Evolutionary conservation across 1,140 invertebrate genomes (phyloP).

Genomic region (Cotesia vestalis): DNA sequence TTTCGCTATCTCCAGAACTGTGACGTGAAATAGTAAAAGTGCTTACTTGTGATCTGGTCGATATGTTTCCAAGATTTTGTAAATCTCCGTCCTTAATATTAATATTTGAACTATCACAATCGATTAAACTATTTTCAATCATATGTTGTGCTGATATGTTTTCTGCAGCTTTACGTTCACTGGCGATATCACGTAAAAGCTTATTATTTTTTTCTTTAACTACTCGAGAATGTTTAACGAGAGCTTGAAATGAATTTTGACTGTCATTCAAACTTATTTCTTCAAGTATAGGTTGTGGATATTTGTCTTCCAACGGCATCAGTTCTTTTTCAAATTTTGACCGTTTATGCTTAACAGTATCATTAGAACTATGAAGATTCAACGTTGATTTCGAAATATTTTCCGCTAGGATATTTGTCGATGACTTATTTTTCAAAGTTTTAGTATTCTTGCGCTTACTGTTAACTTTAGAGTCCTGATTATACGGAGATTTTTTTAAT

Average conservation of each 20-base stretch:
- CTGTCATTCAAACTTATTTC: constrained; percentile 56
- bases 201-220: constrained; percentile 58
- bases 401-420: constrained; percentile 45
- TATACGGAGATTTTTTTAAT: constrained; percentile 49
- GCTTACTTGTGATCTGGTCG: constrained; percentile 57
- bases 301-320: constrained; percentile 46
- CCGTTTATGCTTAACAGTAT: constrained; percentile 50
- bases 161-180: constrained; percentile 46
- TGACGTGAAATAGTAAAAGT: constrained; percentile 60
- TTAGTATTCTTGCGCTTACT: constrained; percentile 57
- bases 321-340: constrained; percentile 52
- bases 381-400: constrained; percentile 47
- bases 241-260: constrained; percentile 55
- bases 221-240: constrained; percentile 55
- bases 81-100: constrained; percentile 29
- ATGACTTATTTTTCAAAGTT: constrained; percentile 52
- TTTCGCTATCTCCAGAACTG: constrained; percentile 59
- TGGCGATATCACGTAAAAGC: constrained; percentile 52
- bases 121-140: not conserved
- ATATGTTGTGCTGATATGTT: constrained; percentile 26
- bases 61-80: constrained; percentile 51
- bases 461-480: constrained; percentile 46
- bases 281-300: constrained; percentile 50
- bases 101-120: not conserved
- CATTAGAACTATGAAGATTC: constrained; percentile 46